Evolutionary conservation across 2,113 vertebrate species (phyloP).

Genomic region (Vulpes vulpes): DNA sequence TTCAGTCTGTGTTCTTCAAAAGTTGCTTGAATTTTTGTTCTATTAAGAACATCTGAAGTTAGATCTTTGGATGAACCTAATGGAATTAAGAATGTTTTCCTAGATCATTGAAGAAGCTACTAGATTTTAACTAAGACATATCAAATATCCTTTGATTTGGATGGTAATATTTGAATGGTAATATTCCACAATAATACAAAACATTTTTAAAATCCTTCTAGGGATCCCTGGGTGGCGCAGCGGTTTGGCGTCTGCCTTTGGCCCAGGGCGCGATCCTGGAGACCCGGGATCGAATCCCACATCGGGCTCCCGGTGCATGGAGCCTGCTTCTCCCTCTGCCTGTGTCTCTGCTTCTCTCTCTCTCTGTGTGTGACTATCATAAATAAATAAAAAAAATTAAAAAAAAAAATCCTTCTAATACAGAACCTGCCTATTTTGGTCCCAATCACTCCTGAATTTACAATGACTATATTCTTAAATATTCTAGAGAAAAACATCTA

Average conservation of each 20-base stretch:
- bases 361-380: too few species aligned
- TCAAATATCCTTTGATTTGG: not conserved
- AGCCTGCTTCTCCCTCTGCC: too few species aligned
- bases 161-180: not conserved
- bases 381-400: too few species aligned
- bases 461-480: not conserved
- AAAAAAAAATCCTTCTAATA: not conserved
- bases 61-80: constrained; percentile 22
- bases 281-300: too few species aligned
- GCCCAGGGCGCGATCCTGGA: too few species aligned
- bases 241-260: too few species aligned
- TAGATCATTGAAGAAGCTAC: not conserved
- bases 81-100: constrained; percentile 37
- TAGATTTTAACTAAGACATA: not conserved
- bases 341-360: too few species aligned
- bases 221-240: too few species aligned
- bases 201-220: not conserved
- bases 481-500: not conserved
- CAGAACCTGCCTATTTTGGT: not conserved
- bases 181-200: not conserved
- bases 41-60: not conserved
- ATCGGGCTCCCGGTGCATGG: too few species aligned
- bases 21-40: constrained; percentile 40
- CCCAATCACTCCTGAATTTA: constrained; percentile 2
- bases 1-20: not conserved